Percentiles rank a stretch among this genome's conserved stretches.
Evolutionary conservation across 2,888 invertebrate genomes (phyloP).

Genomic region (Physocephala rufipes): DNA sequence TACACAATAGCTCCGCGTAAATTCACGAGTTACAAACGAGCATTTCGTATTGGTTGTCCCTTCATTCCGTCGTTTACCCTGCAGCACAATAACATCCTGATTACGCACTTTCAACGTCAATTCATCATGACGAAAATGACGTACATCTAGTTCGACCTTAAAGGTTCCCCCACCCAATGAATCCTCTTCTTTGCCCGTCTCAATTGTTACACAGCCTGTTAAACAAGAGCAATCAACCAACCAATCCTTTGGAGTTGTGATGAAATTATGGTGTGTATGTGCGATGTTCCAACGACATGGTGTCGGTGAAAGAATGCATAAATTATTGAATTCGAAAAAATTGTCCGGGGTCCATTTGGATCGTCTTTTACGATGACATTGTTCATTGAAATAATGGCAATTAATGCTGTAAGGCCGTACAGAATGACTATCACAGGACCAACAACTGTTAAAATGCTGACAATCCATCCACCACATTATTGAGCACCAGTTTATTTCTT

Average conservation of each 20-base stretch:
- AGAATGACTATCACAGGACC: neutral
- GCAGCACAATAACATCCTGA: slow-evolving; percentile 57
- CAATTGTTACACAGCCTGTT: slow-evolving; percentile 55
- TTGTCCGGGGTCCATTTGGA: neutral
- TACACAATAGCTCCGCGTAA: slow-evolving; percentile 59
- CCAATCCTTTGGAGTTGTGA: slow-evolving; percentile 5
- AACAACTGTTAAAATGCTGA: slow-evolving; percentile 8
- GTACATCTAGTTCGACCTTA: slow-evolving; percentile 60
- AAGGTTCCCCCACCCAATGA: slow-evolving; percentile 57
- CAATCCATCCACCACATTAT: slow-evolving; percentile 19
- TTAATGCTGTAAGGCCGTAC: slow-evolving; percentile 15
- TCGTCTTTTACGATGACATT: slow-evolving; percentile 16
- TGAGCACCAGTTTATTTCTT: neutral
- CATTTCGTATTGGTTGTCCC: slow-evolving; percentile 51
- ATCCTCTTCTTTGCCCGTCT: slow-evolving; percentile 52
- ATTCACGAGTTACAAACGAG: slow-evolving; percentile 59
- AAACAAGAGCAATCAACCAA: slow-evolving; percentile 57
- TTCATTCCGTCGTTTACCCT: slow-evolving; percentile 58
- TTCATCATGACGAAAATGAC: slow-evolving; percentile 59
- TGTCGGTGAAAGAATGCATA: slow-evolving; percentile 8
- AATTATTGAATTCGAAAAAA: slow-evolving; percentile 3
- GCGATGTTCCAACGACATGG: slow-evolving; percentile 6
- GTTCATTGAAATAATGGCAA: slow-evolving; percentile 12
- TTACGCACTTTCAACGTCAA: slow-evolving; percentile 59
- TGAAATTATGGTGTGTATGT: neutral